Evolutionary conservation across 2,888 invertebrate species (phyloP).

Genomic region (Metopia argyrocephala): DNA sequence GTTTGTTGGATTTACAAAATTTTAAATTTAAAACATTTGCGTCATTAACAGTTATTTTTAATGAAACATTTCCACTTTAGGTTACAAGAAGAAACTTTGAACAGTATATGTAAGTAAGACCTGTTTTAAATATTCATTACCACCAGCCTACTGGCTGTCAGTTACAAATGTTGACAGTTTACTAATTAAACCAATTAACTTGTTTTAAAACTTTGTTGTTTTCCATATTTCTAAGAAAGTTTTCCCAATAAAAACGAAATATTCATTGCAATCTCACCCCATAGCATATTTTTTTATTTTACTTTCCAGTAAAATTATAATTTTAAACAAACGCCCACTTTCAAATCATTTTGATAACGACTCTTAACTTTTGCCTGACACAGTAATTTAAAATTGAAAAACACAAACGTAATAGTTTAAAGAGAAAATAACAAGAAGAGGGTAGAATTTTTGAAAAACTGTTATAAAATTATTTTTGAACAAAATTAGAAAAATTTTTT

Average conservation of each 20-base stretch:
- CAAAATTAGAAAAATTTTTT: too few species aligned
- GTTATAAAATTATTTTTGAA: too few species aligned
- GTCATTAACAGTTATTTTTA: too few species aligned
- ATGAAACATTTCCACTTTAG: too few species aligned
- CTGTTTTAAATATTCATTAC: neutral
- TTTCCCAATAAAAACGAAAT: neutral
- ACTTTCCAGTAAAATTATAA: neutral
- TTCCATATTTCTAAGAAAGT: conserved; percentile 46
- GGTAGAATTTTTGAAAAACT: neutral
- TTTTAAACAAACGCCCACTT: neutral
- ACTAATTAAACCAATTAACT: conserved; percentile 49
- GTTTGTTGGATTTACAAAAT: too few species aligned
- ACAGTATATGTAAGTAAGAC: too few species aligned
- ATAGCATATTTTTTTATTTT: neutral
- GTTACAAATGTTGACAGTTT: conserved; percentile 51
- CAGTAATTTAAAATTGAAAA: too few species aligned
- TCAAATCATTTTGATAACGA: neutral
- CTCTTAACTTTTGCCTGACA: too few species aligned
- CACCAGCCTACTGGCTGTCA: conserved; percentile 22
- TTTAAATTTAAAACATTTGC: too few species aligned
- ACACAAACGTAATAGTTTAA: neutral
- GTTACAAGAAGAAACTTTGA: too few species aligned
- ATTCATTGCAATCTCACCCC: neutral
- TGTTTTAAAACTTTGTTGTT: conserved; percentile 42
- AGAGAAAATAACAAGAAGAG: neutral